A percentile compares a stretch with the other conserved stretches of the same genome.
Evolutionary conservation across 2,888 invertebrate species (phyloP).

Genomic region (Tridacna gigas): DNA sequence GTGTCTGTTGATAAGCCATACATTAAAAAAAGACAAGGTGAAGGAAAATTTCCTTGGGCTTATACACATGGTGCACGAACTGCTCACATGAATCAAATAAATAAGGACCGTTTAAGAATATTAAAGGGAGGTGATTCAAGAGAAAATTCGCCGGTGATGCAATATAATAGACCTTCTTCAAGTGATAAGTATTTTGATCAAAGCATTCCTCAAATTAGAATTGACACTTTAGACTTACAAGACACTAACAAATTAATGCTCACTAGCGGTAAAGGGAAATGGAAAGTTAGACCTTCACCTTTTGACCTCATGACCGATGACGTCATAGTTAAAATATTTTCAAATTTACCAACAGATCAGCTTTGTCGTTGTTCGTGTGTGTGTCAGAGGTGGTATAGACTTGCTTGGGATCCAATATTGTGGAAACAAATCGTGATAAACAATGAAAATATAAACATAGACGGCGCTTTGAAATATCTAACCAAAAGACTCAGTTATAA

Average conservation of each 20-base stretch:
- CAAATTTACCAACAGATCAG: slow-evolving; percentile 90
- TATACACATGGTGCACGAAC: slow-evolving; percentile 63
- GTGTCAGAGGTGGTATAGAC: slow-evolving; percentile 90
- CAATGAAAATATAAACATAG: slow-evolving; percentile 88
- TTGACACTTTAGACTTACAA: slow-evolving; percentile 67
- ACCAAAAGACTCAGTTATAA: slow-evolving; percentile 89
- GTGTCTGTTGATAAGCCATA: slow-evolving; percentile 60
- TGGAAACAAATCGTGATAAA: slow-evolving; percentile 90
- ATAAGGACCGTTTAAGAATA: slow-evolving; percentile 34
- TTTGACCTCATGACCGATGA: slow-evolving; percentile 88
- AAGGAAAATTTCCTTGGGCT: slow-evolving; percentile 67
- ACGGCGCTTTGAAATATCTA: slow-evolving; percentile 87
- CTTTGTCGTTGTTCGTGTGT: slow-evolving; percentile 90
- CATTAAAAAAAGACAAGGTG: slow-evolving; percentile 65
- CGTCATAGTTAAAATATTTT: slow-evolving; percentile 89
- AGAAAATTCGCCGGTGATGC: slow-evolving; percentile 40
- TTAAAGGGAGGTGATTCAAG: slow-evolving; percentile 24
- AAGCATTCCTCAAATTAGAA: slow-evolving; percentile 57
- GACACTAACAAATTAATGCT: slow-evolving; percentile 69
- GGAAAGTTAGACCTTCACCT: slow-evolving; percentile 68
- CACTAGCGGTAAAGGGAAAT: slow-evolving; percentile 65
- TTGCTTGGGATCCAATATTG: slow-evolving; percentile 91
- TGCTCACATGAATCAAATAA: slow-evolving; percentile 57
- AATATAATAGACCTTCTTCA: slow-evolving; percentile 53
- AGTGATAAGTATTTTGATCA: slow-evolving; percentile 67